A percentile compares a stretch with the other conserved stretches of the same genome.
These are phyloP conservation scores for Meloidogyne exigua DNA, from an alignment of 1,140 invertebrate genomes.

Conservation along the genomic window DNA sequence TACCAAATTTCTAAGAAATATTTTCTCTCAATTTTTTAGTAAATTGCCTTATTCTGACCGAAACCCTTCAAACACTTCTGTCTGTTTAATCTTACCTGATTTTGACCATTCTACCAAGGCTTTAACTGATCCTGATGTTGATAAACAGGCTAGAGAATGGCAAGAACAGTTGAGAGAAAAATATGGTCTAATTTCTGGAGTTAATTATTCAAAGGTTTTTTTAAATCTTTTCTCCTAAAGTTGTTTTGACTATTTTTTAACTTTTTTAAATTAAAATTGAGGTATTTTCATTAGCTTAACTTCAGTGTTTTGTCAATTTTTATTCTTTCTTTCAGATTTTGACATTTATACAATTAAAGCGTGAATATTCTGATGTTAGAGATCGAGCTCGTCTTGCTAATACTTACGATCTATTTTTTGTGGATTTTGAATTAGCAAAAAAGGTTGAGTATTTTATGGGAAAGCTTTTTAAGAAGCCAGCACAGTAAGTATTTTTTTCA, in stretches of 20 bases:
- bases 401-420: constrained; percentile 39
- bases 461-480: background rate
- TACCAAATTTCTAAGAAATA: too few relatives aligned
- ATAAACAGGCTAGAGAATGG: constrained; percentile 45
- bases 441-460: constrained; percentile 11
- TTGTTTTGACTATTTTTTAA: background rate
- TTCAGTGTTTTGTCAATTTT: too few relatives aligned
- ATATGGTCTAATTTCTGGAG: constrained; percentile 25
- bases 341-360: constrained; percentile 40
- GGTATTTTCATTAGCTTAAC: too few relatives aligned
- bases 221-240: background rate
- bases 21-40: constrained; percentile 34
- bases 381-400: constrained; percentile 40
- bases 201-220: constrained; percentile 16
- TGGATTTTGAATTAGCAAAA: background rate
- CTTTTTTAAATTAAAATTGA: too few relatives aligned
- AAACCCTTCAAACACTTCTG: constrained; percentile 37
- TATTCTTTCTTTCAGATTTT: constrained; percentile 34
- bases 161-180: constrained; percentile 42
- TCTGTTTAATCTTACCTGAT: constrained; percentile 50
- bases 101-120: constrained; percentile 39
- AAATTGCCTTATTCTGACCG: constrained; percentile 36
- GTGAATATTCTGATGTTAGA: constrained; percentile 34
- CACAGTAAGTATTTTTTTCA: background rate
- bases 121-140: constrained; percentile 43